A percentile compares a stretch with the other conserved stretches of the same genome.
These are phyloP conservation scores for Agonopterix heracliana DNA, from an alignment of 2,888 invertebrate genomes.

Conservation along the genomic window DNA sequence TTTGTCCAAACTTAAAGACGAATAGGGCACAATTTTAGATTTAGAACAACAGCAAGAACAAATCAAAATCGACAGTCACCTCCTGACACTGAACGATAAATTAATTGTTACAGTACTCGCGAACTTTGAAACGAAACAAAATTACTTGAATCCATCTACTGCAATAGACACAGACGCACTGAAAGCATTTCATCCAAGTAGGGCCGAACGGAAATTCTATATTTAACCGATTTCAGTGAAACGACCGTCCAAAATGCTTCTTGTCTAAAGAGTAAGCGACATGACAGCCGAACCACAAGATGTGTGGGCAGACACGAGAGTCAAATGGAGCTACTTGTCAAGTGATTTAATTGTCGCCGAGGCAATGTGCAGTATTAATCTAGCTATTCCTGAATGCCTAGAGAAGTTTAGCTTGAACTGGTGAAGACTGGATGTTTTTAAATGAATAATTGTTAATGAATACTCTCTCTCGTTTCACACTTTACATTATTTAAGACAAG, in stretches of 20 bases:
- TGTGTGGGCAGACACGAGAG: conserved; percentile 38
- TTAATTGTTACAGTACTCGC: conserved; percentile 15
- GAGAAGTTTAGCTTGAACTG: neutral
- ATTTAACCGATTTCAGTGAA: conserved; percentile 71
- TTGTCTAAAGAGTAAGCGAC: conserved; percentile 58
- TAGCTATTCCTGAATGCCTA: neutral
- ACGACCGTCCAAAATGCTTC: conserved; percentile 49
- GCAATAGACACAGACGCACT: conserved; percentile 34
- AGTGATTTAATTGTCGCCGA: conserved; percentile 58
- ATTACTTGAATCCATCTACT: conserved; percentile 13
- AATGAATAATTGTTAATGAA: too few species aligned
- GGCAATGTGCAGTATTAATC: conserved; percentile 11
- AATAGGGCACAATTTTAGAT: too few species aligned
- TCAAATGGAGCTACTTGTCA: neutral
- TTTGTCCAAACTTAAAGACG: too few species aligned
- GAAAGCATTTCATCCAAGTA: conserved; percentile 63
- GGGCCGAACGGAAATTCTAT: conserved; percentile 71
- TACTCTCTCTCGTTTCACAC: too few species aligned
- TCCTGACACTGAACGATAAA: conserved; percentile 17
- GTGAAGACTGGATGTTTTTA: neutral
- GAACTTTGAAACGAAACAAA: neutral
- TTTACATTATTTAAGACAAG: too few species aligned
- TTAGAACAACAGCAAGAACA: too few species aligned
- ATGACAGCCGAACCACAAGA: conserved; percentile 29
- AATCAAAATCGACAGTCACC: conserved; percentile 3